Evolutionary conservation across 2,888 invertebrate genomes (phyloP), one percentile per base, ranked within the genome.

Genomic region (Thymelicus acteon): DNA sequence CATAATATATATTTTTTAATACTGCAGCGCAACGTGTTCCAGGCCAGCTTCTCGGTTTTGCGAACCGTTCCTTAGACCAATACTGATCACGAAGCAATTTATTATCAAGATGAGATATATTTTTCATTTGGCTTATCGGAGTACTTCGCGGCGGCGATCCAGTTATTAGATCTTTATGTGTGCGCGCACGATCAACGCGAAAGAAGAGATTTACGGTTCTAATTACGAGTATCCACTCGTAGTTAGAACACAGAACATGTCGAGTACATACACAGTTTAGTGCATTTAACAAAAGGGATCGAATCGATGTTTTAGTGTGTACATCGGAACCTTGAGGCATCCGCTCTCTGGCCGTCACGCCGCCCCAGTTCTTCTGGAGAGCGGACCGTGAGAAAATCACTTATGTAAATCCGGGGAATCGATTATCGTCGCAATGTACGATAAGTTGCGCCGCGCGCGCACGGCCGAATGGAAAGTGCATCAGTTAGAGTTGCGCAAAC

Each of bases 321-420:
- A 61, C 69, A 74, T 74, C 74, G 72, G 81, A 87, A 85, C 89
- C 92, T 90, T 89, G 90, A 88, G 84, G 83, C 86, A 88, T 88
- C 88, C 91, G 82, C 80, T 91, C 90, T 87, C 73, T 77, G 84
- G 78, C 86, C 87, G 84, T 87, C 90, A 86, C 85, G 84, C 77
- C 84, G 88, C 84, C 87, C 88, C 80, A 88, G 83, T 84, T 91
- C 78, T 73, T 75, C 79, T 80, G 82, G 88, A 85, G 88, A 90
- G 83, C 86, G 89, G 87, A 85, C 80, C 91, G 92, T 91, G 92
- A 90, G 92, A 92, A 90, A 84, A 87, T 82, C 85, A 85, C 86
- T 91, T 88, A 91, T 89, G 89, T 84, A 87, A 90, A 91, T 90
- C 86, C 82, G 83, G 84, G 88, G 90, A 89, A 91, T 91, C 90